phyloP scores from a whole-genome alignment of 2,113 vertebrate genomes.

The Xiphophorus maculatus region DNA sequence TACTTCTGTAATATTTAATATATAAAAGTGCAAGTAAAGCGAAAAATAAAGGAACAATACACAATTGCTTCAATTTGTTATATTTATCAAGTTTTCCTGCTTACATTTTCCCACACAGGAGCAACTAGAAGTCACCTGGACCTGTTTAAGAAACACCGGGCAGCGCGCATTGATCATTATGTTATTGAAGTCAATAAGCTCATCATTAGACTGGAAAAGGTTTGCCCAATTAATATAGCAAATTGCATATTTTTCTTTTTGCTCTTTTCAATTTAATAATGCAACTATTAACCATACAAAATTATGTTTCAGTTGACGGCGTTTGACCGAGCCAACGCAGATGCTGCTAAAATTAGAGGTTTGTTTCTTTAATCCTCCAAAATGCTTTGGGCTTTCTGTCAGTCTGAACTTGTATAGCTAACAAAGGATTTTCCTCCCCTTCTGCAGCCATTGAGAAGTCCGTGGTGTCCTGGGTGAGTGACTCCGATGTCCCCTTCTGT shows the following conservation, averaged over 20 bases:
- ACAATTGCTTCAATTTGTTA: neutral
- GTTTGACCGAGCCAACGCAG: constrained; percentile 90
- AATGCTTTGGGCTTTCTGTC: neutral
- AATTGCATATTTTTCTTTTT: neutral
- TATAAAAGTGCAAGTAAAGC: neutral
- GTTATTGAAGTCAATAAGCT: constrained; percentile 98
- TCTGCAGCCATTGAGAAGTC: constrained; percentile 91
- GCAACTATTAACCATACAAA: constrained; percentile 14
- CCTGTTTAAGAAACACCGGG: constrained; percentile 92
- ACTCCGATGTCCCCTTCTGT: constrained; percentile 97
- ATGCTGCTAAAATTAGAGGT: constrained; percentile 95
- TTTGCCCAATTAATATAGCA: constrained; percentile 56
- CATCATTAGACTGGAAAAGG: constrained; percentile 98
- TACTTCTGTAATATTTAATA: neutral
- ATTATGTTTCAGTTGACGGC: constrained; percentile 86
- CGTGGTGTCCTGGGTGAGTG: constrained; percentile 95
- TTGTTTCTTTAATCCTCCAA: constrained; percentile 18
- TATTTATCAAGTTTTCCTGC: neutral
- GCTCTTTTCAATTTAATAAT: neutral
- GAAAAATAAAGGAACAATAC: neutral
- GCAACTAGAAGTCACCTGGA: constrained; percentile 89
- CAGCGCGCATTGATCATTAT: constrained; percentile 96
- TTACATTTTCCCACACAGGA: constrained; percentile 69
- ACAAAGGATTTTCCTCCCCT: neutral
- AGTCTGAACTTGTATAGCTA: neutral